These are phyloP conservation scores for Melanotaenia boesemani DNA, from an alignment of 2,797 vertebrate genomes.

Conservation along the genomic window DNA sequence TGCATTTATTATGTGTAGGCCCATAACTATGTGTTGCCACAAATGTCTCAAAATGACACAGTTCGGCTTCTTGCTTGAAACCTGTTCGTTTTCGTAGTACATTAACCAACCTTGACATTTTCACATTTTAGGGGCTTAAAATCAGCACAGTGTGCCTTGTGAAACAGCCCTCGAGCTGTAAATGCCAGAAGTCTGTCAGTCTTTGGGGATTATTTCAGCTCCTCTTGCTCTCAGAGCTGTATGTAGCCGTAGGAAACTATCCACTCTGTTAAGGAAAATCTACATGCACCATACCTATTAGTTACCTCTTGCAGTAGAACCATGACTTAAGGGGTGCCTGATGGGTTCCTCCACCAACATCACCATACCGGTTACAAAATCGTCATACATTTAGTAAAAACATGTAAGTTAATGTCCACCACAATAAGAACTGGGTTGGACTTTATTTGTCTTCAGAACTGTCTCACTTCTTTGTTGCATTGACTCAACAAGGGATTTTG, in stretches of 20 bases:
- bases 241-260: constrained; percentile 5
- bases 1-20: constrained; percentile 3
- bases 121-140: constrained; percentile 16
- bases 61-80: constrained; percentile 7
- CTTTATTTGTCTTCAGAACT: too few species aligned
- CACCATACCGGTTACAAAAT: background rate
- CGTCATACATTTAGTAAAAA: too few species aligned
- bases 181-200: constrained; percentile 20
- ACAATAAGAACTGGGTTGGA: too few species aligned
- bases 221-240: constrained; percentile 14
- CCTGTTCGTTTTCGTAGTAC: constrained; percentile 5
- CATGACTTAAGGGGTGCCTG: background rate
- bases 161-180: constrained; percentile 18
- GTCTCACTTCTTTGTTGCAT: too few species aligned
- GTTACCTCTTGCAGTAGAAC: background rate
- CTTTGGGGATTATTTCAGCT: constrained; percentile 26
- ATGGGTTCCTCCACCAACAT: background rate
- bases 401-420: too few species aligned
- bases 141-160: background rate
- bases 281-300: background rate
- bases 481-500: too few species aligned
- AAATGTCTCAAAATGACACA: background rate
- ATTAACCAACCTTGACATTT: constrained; percentile 16
- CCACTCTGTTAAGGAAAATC: constrained; percentile 11
- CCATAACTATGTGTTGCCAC: constrained; percentile 2